Evolutionary conservation across 1,140 invertebrate genomes (phyloP), one percentile per base, ranked within the genome.

Genomic region (Eciton burchellii): DNA sequence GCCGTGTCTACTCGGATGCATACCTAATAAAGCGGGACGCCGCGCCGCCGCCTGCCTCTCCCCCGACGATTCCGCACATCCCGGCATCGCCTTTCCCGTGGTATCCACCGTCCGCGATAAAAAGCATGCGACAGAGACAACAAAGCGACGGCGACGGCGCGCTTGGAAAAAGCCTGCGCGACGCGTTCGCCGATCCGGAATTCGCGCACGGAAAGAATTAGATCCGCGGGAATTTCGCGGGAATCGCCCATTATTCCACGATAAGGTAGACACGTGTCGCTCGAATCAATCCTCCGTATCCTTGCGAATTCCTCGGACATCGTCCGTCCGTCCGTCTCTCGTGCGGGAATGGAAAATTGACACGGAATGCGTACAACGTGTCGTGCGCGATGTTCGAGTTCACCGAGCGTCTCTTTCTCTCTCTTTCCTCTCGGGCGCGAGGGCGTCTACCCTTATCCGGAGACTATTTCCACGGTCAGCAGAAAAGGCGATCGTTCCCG

Each of bases 21-120:
- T 93, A 90, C 90, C 91, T 93, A 93, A 93, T 93, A 93, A 92
- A 93, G 90, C 89, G 87, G n/a, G n/a, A n/a, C n/a, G n/a, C n/a
- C n/a, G 77, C 88, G 82, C 35, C 6, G 87, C 87, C 88, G 88
- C 87, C 63, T 86, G 35, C 35, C 35, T 35, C 35, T 35, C 87
- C 82, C 77, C 76, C 54, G 65, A 83, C 84, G 82, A 35, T 35
- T 35, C 59, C 79, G 88, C 82, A 85, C 81, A n/a, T n/a, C 49
- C 35, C 35, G 83, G 70, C 71, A 76, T 89, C 81, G 84, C 87
- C 88, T 88, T 89, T 89, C 74, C 84, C 87, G 84, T 81, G 74
- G 35, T 35, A 35, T 6, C 35, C 6, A 35, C 35, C 56, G 60
- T 63, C 43, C 29, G 84, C 56, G 35, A 57, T 81, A 83, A 84